Conservation (phyloP, 1,140 invertebrate species). For the Phortica variegata region DNA sequence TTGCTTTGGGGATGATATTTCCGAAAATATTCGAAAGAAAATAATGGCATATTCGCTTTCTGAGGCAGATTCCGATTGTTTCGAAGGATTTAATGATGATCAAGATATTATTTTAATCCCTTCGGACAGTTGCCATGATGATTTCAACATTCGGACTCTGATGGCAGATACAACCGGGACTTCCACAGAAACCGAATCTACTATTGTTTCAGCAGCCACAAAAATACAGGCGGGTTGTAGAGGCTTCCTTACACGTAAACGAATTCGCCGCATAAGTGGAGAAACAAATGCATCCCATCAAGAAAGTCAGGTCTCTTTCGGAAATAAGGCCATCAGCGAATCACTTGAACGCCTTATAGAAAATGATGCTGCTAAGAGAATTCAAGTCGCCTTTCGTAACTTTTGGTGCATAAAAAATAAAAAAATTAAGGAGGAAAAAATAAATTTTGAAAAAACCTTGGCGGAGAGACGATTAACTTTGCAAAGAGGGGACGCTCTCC, state of each 20-base stretch:
- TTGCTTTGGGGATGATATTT: conserved; percentile 42
- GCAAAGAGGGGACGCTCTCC: conserved; percentile 47
- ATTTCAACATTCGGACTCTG: conserved; percentile 47
- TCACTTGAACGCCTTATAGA: conserved; percentile 49
- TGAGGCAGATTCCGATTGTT: conserved; percentile 45
- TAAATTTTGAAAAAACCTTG: conserved; percentile 34
- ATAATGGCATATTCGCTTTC: conserved; percentile 52
- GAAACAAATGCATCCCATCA: conserved; percentile 37
- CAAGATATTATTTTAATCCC: conserved; percentile 19
- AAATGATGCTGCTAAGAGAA: conserved; percentile 44
- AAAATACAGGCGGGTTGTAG: conserved; percentile 48
- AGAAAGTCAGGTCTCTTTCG: conserved; percentile 44
- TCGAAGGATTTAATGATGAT: conserved; percentile 3
- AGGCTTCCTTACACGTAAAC: conserved; percentile 35
- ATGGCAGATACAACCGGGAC: conserved; percentile 40
- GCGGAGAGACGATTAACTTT: conserved; percentile 39
- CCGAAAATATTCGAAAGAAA: conserved; percentile 48
- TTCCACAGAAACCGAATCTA: conserved; percentile 53
- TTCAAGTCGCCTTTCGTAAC: conserved; percentile 31
- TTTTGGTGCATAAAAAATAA: conserved; percentile 18
- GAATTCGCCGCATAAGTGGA: conserved; percentile 38
- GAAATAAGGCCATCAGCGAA: conserved; percentile 51
- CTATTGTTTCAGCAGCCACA: conserved; percentile 47
- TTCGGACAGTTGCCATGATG: conserved; percentile 20
- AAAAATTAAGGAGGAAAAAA: conserved; percentile 12